These are phyloP conservation scores for Alosa alosa DNA, from an alignment of 2,113 vertebrate genomes.

Conservation along the genomic window DNA sequence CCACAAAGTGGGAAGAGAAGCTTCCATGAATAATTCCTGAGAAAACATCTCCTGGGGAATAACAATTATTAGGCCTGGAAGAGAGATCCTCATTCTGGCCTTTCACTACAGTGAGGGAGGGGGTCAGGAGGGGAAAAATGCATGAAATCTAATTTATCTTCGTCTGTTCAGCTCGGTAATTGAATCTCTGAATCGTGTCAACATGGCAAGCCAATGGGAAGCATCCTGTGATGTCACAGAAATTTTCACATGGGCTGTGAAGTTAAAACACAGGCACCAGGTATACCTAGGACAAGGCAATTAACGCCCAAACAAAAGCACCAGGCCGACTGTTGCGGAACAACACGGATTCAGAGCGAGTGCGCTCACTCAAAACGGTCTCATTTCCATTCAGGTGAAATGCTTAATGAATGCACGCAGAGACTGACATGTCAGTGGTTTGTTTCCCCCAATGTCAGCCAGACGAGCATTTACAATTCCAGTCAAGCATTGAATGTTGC, in stretches of 20 bases:
- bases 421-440: not conserved
- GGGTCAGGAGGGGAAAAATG: slow-evolving; percentile 13
- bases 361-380: not conserved
- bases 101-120: not conserved
- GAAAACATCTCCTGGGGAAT: slow-evolving; percentile 51
- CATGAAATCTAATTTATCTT: slow-evolving; percentile 53
- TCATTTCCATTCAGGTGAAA: not conserved
- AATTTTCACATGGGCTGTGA: slow-evolving; percentile 65
- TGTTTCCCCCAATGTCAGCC: not conserved
- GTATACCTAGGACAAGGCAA: slow-evolving; percentile 44
- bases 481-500: not conserved
- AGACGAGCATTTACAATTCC: not conserved
- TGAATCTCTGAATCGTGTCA: slow-evolving; percentile 63
- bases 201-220: slow-evolving; percentile 62
- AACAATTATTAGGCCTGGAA: slow-evolving; percentile 55
- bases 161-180: slow-evolving; percentile 60
- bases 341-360: not conserved
- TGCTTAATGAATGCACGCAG: not conserved
- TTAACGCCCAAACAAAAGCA: slow-evolving; percentile 41
- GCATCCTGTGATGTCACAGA: slow-evolving; percentile 51
- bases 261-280: slow-evolving; percentile 67
- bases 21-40: slow-evolving; percentile 53
- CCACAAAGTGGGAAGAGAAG: slow-evolving; percentile 33
- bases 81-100: slow-evolving; percentile 45
- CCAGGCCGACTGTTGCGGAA: slow-evolving; percentile 1